A percentile compares a stretch with the other conserved stretches of the same genome.
Evolutionary conservation across 1,140 invertebrate genomes (phyloP).

Genomic region (Hydropsyche tenuis): DNA sequence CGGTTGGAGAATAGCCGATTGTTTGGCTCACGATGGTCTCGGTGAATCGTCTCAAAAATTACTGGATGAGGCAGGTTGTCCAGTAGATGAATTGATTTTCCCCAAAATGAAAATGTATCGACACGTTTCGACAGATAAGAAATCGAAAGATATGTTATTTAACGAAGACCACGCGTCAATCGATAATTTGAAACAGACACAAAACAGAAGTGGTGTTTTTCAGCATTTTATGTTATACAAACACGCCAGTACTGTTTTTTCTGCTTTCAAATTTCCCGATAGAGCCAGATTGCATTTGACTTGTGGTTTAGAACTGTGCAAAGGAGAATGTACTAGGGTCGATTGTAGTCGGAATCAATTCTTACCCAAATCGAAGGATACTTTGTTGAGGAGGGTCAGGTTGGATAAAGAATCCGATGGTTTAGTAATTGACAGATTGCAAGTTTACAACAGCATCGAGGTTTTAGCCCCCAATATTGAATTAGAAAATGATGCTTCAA

Average conservation of each 20-base stretch:
- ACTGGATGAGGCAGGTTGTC: slow-evolving; percentile 73
- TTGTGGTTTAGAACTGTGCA: slow-evolving; percentile 71
- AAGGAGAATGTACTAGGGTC: slow-evolving; percentile 69
- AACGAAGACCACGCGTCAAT: slow-evolving; percentile 51
- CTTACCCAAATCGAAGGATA: slow-evolving; percentile 59
- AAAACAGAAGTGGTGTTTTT: slow-evolving; percentile 52
- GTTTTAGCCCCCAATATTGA: slow-evolving; percentile 78
- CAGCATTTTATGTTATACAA: slow-evolving; percentile 65
- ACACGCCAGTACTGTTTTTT: slow-evolving; percentile 70
- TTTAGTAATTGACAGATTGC: slow-evolving; percentile 69
- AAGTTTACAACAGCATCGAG: slow-evolving; percentile 80
- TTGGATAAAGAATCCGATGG: slow-evolving; percentile 63
- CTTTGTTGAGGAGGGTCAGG: slow-evolving; percentile 57
- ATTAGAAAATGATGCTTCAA: slow-evolving; percentile 65
- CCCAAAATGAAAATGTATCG: slow-evolving; percentile 59
- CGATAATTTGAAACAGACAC: neutral
- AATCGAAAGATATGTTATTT: slow-evolving; percentile 53
- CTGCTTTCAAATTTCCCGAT: slow-evolving; percentile 82
- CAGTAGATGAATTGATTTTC: slow-evolving; percentile 72
- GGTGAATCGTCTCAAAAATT: slow-evolving; percentile 73
- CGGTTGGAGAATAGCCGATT: slow-evolving; percentile 75
- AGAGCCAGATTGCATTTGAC: slow-evolving; percentile 74
- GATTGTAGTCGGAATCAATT: slow-evolving; percentile 59
- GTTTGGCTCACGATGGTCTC: slow-evolving; percentile 75
- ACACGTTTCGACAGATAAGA: slow-evolving; percentile 55